Evolutionary conservation across 2,797 vertebrate genomes (phyloP).

Genomic region (Anabas testudineus): DNA sequence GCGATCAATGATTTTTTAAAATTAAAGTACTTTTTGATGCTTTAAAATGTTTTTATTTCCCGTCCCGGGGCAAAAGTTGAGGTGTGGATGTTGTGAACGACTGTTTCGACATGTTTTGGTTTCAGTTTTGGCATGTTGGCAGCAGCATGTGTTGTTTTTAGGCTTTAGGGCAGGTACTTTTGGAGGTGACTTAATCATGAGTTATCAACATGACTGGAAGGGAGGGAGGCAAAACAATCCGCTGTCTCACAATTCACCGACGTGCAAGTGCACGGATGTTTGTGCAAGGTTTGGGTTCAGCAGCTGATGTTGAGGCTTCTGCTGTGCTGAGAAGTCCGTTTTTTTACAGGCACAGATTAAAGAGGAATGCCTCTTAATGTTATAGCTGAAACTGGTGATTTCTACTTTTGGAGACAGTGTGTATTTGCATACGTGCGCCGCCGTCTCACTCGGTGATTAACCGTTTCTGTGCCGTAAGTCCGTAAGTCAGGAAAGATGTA

Average conservation of each 20-base stretch:
- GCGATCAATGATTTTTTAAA: slow-evolving; percentile 5
- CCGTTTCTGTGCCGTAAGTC: not conserved
- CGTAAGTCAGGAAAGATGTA: not conserved
- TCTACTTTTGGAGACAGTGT: slow-evolving; percentile 37
- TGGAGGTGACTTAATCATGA: slow-evolving; percentile 61
- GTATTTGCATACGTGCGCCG: slow-evolving; percentile 28
- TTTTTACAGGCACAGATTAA: slow-evolving; percentile 51
- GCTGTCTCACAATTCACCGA: slow-evolving; percentile 19
- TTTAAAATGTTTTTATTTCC: slow-evolving; percentile 21
- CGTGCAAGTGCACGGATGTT: slow-evolving; percentile 9
- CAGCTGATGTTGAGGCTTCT: slow-evolving; percentile 22
- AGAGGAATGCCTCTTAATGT: slow-evolving; percentile 59
- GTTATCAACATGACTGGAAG: slow-evolving; percentile 40
- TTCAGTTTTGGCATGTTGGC: slow-evolving; percentile 44
- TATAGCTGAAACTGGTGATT: slow-evolving; percentile 56
- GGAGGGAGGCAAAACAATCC: slow-evolving; percentile 27
- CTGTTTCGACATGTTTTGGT: slow-evolving; percentile 50
- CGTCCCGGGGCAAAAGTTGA: slow-evolving; percentile 19
- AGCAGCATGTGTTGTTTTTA: slow-evolving; percentile 32
- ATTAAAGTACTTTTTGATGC: not conserved
- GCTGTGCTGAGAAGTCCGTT: slow-evolving; percentile 26
- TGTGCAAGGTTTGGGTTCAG: slow-evolving; percentile 15
- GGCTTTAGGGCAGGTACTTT: slow-evolving; percentile 59
- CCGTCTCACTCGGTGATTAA: slow-evolving; percentile 35
- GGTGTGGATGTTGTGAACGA: slow-evolving; percentile 9